These are phyloP conservation scores for Temnopleurus reevesii DNA, from an alignment of 53 echinoderm and acorn worm species.

Conservation along the genomic window DNA sequence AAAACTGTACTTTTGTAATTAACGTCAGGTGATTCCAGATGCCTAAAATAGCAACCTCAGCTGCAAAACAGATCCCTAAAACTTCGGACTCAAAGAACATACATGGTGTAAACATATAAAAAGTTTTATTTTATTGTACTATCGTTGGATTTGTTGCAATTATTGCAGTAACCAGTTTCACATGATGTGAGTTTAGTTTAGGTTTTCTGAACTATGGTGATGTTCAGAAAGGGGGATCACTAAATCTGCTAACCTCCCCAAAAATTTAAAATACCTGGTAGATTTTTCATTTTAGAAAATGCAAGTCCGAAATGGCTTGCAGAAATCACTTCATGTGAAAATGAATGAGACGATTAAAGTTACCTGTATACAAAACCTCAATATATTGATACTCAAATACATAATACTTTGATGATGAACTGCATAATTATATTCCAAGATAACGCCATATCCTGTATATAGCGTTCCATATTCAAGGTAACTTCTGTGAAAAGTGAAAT, in stretches of 20 bases:
- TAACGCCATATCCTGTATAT: neutral
- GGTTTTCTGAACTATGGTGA: neutral
- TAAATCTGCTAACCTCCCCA: neutral
- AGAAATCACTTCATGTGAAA: no score
- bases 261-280: neutral
- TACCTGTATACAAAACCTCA: neutral
- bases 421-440: neutral
- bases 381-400: neutral
- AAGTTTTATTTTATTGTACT: neutral
- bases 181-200: neutral
- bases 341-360: neutral
- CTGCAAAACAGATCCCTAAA: neutral
- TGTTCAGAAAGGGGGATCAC: neutral
- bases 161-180: neutral
- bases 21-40: neutral
- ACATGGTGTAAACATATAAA: neutral
- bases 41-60: neutral
- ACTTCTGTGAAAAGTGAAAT: neutral
- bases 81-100: neutral
- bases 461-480: neutral
- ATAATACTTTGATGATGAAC: neutral
- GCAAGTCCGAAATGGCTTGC: no score
- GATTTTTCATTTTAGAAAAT: no score
- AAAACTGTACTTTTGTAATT: constrained; percentile 35
- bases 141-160: neutral